Base-by-base conservation (phyloP, 2,797 vertebrate genomes). In the Valencia hispanica region DNA sequence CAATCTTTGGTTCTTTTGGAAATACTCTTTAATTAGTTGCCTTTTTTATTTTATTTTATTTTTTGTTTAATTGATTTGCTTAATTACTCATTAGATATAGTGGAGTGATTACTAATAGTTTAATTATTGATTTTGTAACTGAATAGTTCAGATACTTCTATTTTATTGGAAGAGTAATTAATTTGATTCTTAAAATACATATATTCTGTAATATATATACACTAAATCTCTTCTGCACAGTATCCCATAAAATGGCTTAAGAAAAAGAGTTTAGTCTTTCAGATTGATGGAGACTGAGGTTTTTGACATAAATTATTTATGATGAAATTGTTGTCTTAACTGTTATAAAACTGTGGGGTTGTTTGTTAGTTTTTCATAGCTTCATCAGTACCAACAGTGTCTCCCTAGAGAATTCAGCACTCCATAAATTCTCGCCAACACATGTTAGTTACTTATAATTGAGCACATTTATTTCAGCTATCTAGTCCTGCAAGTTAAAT, bases 361-460 rank as follows among this genome's bases (percentile, higher is more conserved):
- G 45, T 30, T 48, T 41, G n/a, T 74, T 53, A 55, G 14, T 71
- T 78, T 50, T 48, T 71, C 77, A 77, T 68, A 81, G 69, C n/a
- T 85, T 87, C 84, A 82, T 88, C 51, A 2, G 55, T 36, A 70
- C 70, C 55, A 75, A 77, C 63, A 61, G 55, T 88, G 78, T 74
- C 79, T 85, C 79, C 86, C 79, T 88, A 79, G 78, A 81, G 82
- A 90, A 84, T 78, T 69, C 55, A 82, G 82, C 79, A 74, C 74
- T 79, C 63, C 72, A 80, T 72, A 63, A 75, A 43, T 68, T 85
- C 76, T 81, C 25, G 50, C 59, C 6, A 20, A 71, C 73, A 75
- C 70, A 73, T 74, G 78, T 70, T 74, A 66, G 79, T 80, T 90
- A 81, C 87, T 87, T 85, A 81, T 83, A 74, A 86, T 78, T 57